phyloP scores from a whole-genome alignment of 1,140 invertebrate species.

The Drosophila athabasca region DNA sequence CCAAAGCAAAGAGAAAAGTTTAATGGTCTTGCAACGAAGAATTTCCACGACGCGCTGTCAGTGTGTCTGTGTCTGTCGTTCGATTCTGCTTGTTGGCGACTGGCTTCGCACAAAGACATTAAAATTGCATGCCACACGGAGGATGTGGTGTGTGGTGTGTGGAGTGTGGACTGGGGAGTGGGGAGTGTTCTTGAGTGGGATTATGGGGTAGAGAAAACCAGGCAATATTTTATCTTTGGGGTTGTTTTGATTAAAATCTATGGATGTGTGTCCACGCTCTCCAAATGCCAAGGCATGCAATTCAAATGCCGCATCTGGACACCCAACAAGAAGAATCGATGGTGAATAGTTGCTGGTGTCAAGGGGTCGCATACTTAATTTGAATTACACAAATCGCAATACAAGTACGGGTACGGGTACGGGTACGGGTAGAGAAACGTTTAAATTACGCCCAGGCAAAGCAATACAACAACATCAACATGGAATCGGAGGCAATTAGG shows the following conservation, averaged over 20 bases:
- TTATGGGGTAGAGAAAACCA: conserved; percentile 6
- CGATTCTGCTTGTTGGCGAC: conserved; percentile 61
- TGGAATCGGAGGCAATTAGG: conserved; percentile 51
- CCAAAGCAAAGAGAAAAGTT: conserved; percentile 64
- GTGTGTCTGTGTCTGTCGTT: conserved; percentile 39
- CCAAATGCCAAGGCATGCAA: conserved; percentile 11
- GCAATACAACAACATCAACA: conserved; percentile 83
- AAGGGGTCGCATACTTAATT: conserved; percentile 69
- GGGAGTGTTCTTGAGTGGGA: neutral
- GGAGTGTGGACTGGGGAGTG: neutral
- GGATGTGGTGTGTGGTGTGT: neutral
- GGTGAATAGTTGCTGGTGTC: conserved; percentile 19
- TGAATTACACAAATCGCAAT: conserved; percentile 53
- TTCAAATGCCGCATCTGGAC: neutral
- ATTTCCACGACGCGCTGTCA: conserved; percentile 41
- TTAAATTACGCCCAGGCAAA: conserved; percentile 84
- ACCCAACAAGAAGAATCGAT: conserved; percentile 20
- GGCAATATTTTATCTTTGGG: conserved; percentile 18
- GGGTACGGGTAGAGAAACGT: conserved; percentile 65
- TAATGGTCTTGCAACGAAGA: conserved; percentile 67
- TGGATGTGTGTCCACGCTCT: neutral
- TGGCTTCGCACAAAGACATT: conserved; percentile 58
- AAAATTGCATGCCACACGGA: conserved; percentile 72
- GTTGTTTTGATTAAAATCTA: conserved; percentile 33
- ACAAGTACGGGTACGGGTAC: conserved; percentile 66